These are phyloP conservation scores for Catocala fraxini DNA, from an alignment of 2,888 invertebrate genomes.

Conservation along the genomic window DNA sequence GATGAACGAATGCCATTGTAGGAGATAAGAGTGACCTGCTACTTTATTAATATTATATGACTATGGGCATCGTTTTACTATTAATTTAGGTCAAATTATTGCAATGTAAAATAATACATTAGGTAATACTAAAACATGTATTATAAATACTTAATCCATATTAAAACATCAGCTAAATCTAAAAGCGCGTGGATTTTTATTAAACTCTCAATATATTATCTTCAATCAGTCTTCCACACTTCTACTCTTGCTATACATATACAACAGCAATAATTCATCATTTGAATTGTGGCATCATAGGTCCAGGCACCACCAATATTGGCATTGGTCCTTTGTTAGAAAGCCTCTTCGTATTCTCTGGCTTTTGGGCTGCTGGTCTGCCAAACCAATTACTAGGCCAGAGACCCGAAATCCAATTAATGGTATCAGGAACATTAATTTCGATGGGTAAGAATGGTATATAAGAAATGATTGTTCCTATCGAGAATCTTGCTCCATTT, in stretches of 20 bases:
- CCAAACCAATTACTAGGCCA: conserved; percentile 71
- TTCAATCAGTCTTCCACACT: conserved; percentile 15
- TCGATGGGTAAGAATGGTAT: conserved; percentile 89
- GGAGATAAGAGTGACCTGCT: too few relatives aligned
- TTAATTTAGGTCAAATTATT: too few relatives aligned
- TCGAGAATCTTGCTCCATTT: conserved; percentile 61
- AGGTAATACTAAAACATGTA: neutral
- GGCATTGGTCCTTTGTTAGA: conserved; percentile 60
- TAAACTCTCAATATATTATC: neutral
- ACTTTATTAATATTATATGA: too few relatives aligned
- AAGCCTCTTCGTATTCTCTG: conserved; percentile 51
- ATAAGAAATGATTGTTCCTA: conserved; percentile 82
- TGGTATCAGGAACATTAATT: conserved; percentile 89
- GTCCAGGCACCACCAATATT: conserved; percentile 60
- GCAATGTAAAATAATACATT: too few relatives aligned
- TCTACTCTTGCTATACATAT: neutral
- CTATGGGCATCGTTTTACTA: too few relatives aligned
- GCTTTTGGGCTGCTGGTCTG: conserved; percentile 48
- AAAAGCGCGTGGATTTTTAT: neutral
- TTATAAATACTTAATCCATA: neutral
- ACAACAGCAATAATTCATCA: neutral
- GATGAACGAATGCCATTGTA: too few relatives aligned
- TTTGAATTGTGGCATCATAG: conserved; percentile 28
- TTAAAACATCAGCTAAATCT: neutral
- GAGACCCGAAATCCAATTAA: conserved; percentile 76